Percentiles rank a stretch among this genome's conserved stretches.
These are phyloP conservation scores for Apis florea DNA, from an alignment of 1,140 invertebrate genomes.

Conservation along the genomic window DNA sequence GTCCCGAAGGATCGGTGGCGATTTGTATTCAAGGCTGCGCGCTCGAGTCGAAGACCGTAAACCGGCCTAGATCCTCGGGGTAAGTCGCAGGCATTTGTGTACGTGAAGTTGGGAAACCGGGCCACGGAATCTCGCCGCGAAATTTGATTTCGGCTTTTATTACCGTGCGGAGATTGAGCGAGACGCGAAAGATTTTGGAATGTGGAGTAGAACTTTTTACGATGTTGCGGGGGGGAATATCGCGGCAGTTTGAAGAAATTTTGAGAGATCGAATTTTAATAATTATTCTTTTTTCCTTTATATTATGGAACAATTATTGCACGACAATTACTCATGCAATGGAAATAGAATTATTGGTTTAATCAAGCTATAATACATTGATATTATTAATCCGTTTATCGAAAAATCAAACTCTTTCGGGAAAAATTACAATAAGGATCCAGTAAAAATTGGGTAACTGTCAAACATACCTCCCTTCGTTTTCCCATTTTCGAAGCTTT, in stretches of 20 bases:
- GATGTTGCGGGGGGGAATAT: neutral
- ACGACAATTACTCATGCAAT: no score
- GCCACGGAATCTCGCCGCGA: neutral
- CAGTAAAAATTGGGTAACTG: neutral
- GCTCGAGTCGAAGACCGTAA: constrained; percentile 38
- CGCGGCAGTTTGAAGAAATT: neutral
- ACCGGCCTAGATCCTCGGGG: constrained; percentile 26
- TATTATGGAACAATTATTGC: no score
- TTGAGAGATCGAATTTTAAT: neutral
- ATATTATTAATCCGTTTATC: no score
- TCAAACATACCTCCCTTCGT: neutral
- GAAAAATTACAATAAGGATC: neutral
- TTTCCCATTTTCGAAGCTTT: neutral
- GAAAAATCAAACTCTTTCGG: neutral
- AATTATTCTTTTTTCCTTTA: no score
- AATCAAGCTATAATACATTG: no score
- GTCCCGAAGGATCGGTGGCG: neutral
- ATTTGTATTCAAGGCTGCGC: constrained; percentile 53
- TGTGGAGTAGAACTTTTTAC: neutral
- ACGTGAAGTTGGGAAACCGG: neutral
- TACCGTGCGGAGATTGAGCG: neutral
- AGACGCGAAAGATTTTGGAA: neutral
- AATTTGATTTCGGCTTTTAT: constrained; percentile 10
- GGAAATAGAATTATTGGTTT: no score
- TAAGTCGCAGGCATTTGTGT: neutral